Evolutionary conservation across 2,113 vertebrate genomes (phyloP).

Genomic region (Callorhinus ursinus): DNA sequence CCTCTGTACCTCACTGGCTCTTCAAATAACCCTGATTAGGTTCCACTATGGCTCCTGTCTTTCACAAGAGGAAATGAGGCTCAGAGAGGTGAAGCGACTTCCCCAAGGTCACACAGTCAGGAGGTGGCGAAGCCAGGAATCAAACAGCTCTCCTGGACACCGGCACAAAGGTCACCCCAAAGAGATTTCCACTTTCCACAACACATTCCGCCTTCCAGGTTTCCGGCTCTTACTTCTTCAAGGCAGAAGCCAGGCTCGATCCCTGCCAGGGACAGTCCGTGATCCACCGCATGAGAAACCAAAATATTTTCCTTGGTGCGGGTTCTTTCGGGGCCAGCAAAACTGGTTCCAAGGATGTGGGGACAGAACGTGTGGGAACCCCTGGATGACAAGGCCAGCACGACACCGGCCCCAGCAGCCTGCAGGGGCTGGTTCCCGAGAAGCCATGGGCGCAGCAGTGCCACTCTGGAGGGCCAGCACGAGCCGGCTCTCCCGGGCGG

Average conservation of each 20-base stretch:
- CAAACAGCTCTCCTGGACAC: rapidly evolving
- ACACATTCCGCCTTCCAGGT: not conserved
- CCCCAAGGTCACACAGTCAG: not conserved
- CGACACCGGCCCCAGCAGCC: not conserved
- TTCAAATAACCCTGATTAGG: not conserved
- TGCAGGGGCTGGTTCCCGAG: not conserved
- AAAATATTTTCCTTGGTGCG: not conserved
- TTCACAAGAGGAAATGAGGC: not conserved
- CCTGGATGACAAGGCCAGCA: not conserved
- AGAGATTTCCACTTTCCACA: not conserved
- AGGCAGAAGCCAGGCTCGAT: not conserved
- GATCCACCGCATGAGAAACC: not conserved
- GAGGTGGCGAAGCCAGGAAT: not conserved
- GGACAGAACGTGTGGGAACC: not conserved
- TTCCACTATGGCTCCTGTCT: not conserved
- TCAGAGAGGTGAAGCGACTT: not conserved
- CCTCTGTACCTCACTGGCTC: not conserved
- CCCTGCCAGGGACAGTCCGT: not conserved
- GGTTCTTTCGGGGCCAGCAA: not conserved
- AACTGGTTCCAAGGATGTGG: not conserved
- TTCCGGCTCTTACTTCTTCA: not conserved
- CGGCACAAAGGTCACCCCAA: not conserved
- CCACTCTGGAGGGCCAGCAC: not conserved
- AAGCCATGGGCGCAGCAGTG: rapidly evolving
- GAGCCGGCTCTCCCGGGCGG: not conserved